Percentiles rank a stretch among this genome's conserved stretches.
These are phyloP conservation scores for Caenorhabditis imperialis DNA, from an alignment of 2,888 invertebrate species.

Conservation along the genomic window DNA sequence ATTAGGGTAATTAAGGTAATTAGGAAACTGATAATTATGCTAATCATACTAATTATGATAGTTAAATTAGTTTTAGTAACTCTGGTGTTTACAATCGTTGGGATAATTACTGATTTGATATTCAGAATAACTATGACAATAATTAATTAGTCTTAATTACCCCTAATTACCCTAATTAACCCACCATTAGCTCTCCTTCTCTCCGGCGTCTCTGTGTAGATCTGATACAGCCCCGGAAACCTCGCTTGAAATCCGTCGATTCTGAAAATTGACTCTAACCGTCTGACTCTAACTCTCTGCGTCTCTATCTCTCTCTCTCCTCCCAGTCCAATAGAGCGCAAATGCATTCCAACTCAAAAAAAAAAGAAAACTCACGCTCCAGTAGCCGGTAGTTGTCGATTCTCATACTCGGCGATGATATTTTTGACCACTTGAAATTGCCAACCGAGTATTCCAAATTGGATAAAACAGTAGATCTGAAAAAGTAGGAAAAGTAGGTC, in stretches of 20 bases:
- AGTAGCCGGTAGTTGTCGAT: slow-evolving; percentile 72
- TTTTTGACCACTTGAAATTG: slow-evolving; percentile 72
- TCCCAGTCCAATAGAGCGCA: too few species aligned
- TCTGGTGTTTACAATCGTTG: too few species aligned
- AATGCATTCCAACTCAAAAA: not conserved
- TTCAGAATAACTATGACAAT: too few species aligned
- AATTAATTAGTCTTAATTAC: too few species aligned
- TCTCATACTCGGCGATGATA: slow-evolving; percentile 71
- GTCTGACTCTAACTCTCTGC: too few species aligned
- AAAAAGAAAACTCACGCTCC: slow-evolving; percentile 62
- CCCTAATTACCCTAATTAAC: too few species aligned
- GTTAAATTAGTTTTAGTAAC: too few species aligned
- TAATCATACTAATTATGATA: too few species aligned
- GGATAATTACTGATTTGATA: too few species aligned
- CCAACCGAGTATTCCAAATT: slow-evolving; percentile 76
- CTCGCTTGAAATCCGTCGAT: slow-evolving; percentile 75
- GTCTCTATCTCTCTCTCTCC: too few species aligned
- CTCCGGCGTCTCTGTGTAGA: slow-evolving; percentile 76
- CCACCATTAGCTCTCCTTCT: slow-evolving; percentile 73
- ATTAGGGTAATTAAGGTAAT: not conserved
- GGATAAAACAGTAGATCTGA: slow-evolving; percentile 73
- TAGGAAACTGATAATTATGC: not conserved
- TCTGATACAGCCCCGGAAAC: slow-evolving; percentile 75
- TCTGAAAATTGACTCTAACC: too few species aligned
- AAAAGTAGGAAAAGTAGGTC: too few species aligned